Evolutionary conservation across 2,113 vertebrate genomes (phyloP).

Genomic region (Boleophthalmus pectinirostris): DNA sequence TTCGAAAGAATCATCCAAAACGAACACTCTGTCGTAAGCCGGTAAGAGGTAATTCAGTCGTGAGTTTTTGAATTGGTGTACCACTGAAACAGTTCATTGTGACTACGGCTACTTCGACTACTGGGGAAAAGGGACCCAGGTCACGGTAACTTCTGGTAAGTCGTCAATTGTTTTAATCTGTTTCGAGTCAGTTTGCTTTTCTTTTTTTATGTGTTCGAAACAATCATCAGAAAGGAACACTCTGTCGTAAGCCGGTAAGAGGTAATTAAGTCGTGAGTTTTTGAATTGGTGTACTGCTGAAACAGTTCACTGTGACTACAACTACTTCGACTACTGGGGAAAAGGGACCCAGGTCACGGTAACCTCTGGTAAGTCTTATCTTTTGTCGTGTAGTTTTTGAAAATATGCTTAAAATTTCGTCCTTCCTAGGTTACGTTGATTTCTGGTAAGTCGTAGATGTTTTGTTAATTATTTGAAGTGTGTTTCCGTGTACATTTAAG

Average conservation of each 20-base stretch:
- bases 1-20: neutral
- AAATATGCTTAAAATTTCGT: neutral
- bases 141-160: slow-evolving; percentile 64
- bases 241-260: neutral
- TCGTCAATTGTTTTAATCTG: too few relatives aligned
- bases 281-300: neutral
- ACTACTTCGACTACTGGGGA: slow-evolving; percentile 1
- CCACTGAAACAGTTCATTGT: neutral
- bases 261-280: neutral
- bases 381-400: neutral
- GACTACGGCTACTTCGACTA: slow-evolving; percentile 31
- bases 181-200: too few relatives aligned
- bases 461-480: neutral
- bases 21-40: neutral
- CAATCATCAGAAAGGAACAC: neutral
- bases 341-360: neutral
- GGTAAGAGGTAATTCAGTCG: neutral
- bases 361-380: neutral
- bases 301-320: neutral
- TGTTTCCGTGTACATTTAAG: too few relatives aligned
- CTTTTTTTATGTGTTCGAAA: neutral
- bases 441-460: slow-evolving; percentile 26
- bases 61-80: neutral
- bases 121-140: slow-evolving; percentile 57
- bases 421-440: neutral